phyloP scores from a whole-genome alignment of 2,113 vertebrate genomes.

The western clawed frog (Xenopus tropicalis) region DNA sequence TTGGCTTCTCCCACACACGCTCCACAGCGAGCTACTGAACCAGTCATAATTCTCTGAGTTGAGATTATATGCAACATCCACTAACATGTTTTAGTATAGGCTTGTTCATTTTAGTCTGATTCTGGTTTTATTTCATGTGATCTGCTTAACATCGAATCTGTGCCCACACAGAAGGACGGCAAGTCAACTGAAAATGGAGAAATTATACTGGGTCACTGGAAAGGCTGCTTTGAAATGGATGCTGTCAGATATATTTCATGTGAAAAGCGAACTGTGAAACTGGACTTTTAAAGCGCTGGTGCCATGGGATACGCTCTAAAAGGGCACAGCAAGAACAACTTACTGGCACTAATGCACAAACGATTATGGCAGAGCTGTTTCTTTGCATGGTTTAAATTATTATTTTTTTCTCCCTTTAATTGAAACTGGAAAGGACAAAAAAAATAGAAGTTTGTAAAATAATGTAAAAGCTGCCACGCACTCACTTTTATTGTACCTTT shows the following conservation, averaged over 20 bases:
- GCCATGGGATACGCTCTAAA: conserved; percentile 24
- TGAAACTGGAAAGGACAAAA: too few relatives aligned
- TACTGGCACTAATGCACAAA: neutral
- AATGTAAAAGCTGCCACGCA: too few relatives aligned
- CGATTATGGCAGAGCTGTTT: neutral
- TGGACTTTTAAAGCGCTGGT: conserved; percentile 29
- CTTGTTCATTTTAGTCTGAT: neutral
- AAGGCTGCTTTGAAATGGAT: conserved; percentile 50
- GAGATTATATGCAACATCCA: neutral
- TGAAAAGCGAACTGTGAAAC: conserved; percentile 40
- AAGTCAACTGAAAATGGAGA: conserved; percentile 32
- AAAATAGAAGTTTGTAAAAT: too few relatives aligned
- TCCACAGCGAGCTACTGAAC: neutral
- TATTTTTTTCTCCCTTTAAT: too few relatives aligned
- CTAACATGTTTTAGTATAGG: neutral
- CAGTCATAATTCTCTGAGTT: conserved; percentile 3
- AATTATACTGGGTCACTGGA: conserved; percentile 29
- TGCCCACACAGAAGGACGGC: conserved; percentile 1
- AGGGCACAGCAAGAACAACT: conserved; percentile 11
- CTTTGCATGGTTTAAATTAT: too few relatives aligned
- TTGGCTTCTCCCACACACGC: too few relatives aligned
- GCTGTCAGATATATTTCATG: conserved; percentile 48
- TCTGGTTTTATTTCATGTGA: conserved; percentile 1
- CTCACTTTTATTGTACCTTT: too few relatives aligned
- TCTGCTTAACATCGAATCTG: conserved; percentile 25